Conservation (phyloP, 2,797 vertebrate genomes). For the Margarornis squamiger region DNA sequence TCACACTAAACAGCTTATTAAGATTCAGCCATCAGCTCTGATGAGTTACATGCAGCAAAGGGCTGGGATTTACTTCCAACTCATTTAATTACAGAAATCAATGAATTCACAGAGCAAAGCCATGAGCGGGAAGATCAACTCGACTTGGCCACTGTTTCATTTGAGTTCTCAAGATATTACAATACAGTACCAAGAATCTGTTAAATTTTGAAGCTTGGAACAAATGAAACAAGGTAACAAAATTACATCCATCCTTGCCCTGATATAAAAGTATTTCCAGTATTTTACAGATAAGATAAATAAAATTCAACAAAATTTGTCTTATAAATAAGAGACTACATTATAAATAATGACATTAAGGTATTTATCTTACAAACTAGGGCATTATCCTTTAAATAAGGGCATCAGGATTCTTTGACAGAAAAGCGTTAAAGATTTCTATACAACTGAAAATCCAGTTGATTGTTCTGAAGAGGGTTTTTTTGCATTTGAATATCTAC, state of each 20-base stretch:
- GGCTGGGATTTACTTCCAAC: conserved; percentile 74
- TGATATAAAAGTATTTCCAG: not conserved
- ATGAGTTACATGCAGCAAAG: conserved; percentile 65
- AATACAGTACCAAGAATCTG: not conserved
- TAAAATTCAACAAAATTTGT: not conserved
- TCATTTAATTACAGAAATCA: conserved; percentile 81
- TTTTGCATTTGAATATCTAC: not conserved
- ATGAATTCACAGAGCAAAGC: conserved; percentile 61
- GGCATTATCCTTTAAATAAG: not conserved
- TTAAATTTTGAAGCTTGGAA: not conserved
- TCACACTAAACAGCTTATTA: conserved; percentile 77
- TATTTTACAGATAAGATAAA: not conserved
- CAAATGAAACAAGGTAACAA: not conserved
- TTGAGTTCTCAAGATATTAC: conserved; percentile 33
- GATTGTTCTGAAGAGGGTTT: not conserved
- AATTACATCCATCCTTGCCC: not conserved
- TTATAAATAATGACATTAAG: not conserved
- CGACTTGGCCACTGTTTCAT: not conserved
- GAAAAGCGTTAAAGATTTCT: not conserved
- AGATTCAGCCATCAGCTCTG: conserved; percentile 75
- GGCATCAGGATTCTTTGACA: not conserved
- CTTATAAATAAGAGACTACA: not conserved
- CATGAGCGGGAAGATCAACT: conserved; percentile 59
- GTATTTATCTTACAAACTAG: not conserved
- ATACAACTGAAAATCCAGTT: not conserved